phyloP scores from a whole-genome alignment of 2,888 invertebrate species.

The Eugnorisma glareosa region DNA sequence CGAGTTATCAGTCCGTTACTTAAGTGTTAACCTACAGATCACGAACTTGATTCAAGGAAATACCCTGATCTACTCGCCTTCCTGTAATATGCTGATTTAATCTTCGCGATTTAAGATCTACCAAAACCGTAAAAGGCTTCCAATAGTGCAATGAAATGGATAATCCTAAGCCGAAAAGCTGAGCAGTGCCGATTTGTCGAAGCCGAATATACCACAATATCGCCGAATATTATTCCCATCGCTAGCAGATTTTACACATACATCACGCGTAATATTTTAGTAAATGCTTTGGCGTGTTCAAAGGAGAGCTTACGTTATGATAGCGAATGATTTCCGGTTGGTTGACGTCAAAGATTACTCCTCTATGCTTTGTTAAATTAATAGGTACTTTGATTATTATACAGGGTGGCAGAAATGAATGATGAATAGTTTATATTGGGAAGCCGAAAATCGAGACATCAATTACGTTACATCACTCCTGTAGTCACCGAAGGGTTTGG shows the following conservation, averaged over 20 bases:
- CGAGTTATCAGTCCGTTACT: background rate
- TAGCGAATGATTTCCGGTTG: constrained; percentile 10
- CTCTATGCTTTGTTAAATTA: background rate
- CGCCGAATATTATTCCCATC: constrained; percentile 21
- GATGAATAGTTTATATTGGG: background rate
- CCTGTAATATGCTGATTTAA: background rate
- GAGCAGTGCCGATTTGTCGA: background rate
- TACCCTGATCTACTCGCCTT: background rate
- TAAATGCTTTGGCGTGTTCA: constrained; percentile 31
- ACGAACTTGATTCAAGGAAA: background rate
- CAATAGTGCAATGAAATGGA: constrained; percentile 4
- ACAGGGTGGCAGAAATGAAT: background rate
- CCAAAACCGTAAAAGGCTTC: background rate
- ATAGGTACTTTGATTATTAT: background rate
- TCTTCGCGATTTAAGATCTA: background rate
- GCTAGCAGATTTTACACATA: constrained; percentile 20
- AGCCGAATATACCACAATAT: background rate
- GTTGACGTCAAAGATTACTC: constrained; percentile 5
- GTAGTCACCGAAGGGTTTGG: background rate
- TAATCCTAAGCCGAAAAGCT: background rate
- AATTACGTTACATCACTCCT: background rate
- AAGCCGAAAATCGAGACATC: background rate
- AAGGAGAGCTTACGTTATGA: constrained; percentile 16
- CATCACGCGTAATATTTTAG: constrained; percentile 21
- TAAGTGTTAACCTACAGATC: background rate